Conservation (phyloP, 2,888 invertebrate species). For the Melanchra persicariae region DNA sequence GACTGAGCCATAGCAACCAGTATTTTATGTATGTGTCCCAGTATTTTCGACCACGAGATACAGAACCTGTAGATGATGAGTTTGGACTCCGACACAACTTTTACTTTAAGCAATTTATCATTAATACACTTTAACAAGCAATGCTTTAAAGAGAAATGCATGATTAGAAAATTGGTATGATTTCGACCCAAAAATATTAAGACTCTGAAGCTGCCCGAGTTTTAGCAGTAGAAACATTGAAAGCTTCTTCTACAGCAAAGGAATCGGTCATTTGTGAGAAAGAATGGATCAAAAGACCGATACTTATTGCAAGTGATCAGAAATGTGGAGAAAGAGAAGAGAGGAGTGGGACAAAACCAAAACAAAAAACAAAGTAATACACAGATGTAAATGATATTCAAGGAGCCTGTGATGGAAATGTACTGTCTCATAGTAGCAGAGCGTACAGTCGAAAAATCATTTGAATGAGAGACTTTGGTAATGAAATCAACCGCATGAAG, state of each 20-base stretch:
- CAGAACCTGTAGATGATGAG: no score
- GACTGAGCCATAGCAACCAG: no score
- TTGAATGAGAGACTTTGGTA: background rate
- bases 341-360: background rate
- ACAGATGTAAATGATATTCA: background rate
- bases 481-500: background rate
- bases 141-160: background rate
- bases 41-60: background rate
- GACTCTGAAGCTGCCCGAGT: background rate
- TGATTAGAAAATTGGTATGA: background rate
- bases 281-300: background rate
- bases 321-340: background rate
- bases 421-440: background rate
- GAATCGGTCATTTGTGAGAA: background rate
- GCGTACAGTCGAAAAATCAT: background rate
- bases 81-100: no score
- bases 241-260: background rate
- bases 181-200: background rate
- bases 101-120: background rate
- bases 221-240: background rate
- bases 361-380: no score
- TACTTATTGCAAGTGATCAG: background rate
- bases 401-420: background rate
- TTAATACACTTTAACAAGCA: background rate
- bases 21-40: no score